Percentiles rank a stretch among this genome's conserved stretches.
These are phyloP conservation scores for Hermetia illucens DNA, from an alignment of 1,140 invertebrate species.

Conservation along the genomic window DNA sequence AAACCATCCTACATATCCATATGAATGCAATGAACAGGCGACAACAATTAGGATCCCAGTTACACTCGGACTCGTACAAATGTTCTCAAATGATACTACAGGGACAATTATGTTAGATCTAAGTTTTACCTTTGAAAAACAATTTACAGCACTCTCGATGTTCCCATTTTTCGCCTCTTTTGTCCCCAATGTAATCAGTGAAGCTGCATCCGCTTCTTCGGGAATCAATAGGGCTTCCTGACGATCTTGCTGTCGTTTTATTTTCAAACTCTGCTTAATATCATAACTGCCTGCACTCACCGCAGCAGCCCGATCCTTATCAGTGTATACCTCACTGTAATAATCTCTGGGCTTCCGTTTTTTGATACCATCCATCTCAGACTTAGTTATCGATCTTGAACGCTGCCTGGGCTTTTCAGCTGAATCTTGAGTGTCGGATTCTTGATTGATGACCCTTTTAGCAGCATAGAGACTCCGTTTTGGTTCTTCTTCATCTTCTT, in stretches of 20 bases:
- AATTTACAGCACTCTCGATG: constrained; percentile 50
- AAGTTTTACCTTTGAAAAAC: constrained; percentile 59
- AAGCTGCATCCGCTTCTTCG: constrained; percentile 60
- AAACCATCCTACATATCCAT: too few relatives aligned
- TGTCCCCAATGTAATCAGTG: constrained; percentile 56
- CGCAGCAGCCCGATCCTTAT: constrained; percentile 78
- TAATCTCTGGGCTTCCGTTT: constrained; percentile 42
- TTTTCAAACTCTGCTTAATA: constrained; percentile 68
- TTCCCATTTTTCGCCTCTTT: constrained; percentile 59
- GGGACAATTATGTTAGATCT: too few relatives aligned
- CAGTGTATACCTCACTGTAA: constrained; percentile 66
- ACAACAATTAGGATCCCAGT: too few relatives aligned
- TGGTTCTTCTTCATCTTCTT: constrained; percentile 17
- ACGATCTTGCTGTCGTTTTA: constrained; percentile 64
- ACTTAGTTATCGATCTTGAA: constrained; percentile 16
- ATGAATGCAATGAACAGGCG: too few relatives aligned
- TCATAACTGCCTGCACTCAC: constrained; percentile 58
- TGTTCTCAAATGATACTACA: too few relatives aligned
- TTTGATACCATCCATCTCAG: constrained; percentile 33
- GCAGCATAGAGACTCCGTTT: constrained; percentile 17
- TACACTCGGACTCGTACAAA: too few relatives aligned
- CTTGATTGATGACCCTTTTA: constrained; percentile 33
- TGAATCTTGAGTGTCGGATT: constrained; percentile 19
- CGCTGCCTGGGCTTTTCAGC: constrained; percentile 3
- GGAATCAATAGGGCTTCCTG: constrained; percentile 56